Evolutionary conservation across 2,888 invertebrate species (phyloP), one percentile per base, ranked within the genome.

Genomic region (Drosophila longiperda): DNA sequence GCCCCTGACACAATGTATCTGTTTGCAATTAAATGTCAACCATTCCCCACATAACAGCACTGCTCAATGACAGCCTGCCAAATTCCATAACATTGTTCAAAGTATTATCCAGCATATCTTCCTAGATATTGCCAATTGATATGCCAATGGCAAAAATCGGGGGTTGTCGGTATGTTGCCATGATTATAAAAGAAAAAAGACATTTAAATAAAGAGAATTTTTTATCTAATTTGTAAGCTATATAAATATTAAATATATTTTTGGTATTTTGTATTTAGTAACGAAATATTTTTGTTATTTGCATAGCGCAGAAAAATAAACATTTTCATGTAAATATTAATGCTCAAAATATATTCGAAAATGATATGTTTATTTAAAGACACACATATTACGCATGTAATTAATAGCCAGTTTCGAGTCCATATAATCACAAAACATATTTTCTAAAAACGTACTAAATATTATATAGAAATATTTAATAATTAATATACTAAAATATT

Each of bases 1-100:
- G 72, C 67, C 72, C 64, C 75, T 87, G 90, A 87, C 90, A 90
- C 87, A 87, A 78, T 87, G 90, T 87, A 89, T 87, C 87, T 87
- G 90, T 84, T 90, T 82, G 87, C 87, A 87, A 87, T 87, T 87
- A 87, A 89, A 84, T 89, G 89, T 87, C 89, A 90, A 61, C 87
- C 70, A 75, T 60, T 59, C 75, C 63, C 72, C 29, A n/a, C 77
- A 70, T 69, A 76, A 69, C 75, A 72, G 63, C 78, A 68, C 63
- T 32, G n/a, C 32, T 66, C 55, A 75, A 17, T 66, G 89, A 83
- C 90, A 89, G 64, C 45, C 68, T 66, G 73, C 86, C 74, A 76
- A 78, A 83, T 75, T 75, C 78, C 72, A 70, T 34, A 75, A 45
- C 65, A 55, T 32, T 54, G 36, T 49, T 42, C 60, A 23, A 66